Percentiles rank a stretch among this genome's conserved stretches.
Conservation (phyloP, 2,888 invertebrate species). For the Coecobrya sp. region DNA sequence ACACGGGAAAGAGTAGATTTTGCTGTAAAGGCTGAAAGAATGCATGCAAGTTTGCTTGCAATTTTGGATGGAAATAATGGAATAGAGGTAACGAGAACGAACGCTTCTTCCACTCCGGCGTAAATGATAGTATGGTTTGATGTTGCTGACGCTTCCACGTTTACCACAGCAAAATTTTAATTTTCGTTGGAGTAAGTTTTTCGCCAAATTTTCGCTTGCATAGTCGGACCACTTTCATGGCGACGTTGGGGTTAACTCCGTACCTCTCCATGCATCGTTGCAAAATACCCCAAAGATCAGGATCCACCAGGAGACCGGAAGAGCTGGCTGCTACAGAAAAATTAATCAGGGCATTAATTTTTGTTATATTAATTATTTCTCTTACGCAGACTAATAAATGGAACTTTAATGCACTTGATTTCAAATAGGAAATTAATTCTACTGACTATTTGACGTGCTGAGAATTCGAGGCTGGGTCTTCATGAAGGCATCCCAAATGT, state of each 20-base stretch:
- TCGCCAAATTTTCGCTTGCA: slow-evolving; percentile 47
- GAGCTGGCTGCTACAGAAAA: slow-evolving; percentile 30
- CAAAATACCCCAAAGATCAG: slow-evolving; percentile 20
- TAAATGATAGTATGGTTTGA: background rate
- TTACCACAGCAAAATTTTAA: slow-evolving; percentile 49
- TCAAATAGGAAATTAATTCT: background rate
- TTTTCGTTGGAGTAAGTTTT: slow-evolving; percentile 15
- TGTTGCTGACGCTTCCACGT: no score
- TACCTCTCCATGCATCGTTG: slow-evolving; percentile 45
- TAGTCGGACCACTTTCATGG: slow-evolving; percentile 29
- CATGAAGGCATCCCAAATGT: slow-evolving; percentile 49
- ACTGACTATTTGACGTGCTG: slow-evolving; percentile 32
- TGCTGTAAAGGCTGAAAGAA: no score
- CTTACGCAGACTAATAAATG: background rate
- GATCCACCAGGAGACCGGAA: background rate
- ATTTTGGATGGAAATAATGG: slow-evolving; percentile 9
- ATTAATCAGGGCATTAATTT: background rate
- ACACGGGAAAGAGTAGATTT: no score
- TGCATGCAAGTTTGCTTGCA: no score
- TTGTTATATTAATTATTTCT: background rate
- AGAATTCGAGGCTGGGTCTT: slow-evolving; percentile 26
- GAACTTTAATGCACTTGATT: background rate
- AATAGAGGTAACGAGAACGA: background rate
- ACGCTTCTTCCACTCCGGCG: background rate
- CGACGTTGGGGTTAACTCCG: slow-evolving; percentile 44